A percentile compares a stretch with the other conserved stretches of the same genome.
Evolutionary conservation across 2,888 invertebrate species (phyloP).

Genomic region (Hypselothyrea guttata): DNA sequence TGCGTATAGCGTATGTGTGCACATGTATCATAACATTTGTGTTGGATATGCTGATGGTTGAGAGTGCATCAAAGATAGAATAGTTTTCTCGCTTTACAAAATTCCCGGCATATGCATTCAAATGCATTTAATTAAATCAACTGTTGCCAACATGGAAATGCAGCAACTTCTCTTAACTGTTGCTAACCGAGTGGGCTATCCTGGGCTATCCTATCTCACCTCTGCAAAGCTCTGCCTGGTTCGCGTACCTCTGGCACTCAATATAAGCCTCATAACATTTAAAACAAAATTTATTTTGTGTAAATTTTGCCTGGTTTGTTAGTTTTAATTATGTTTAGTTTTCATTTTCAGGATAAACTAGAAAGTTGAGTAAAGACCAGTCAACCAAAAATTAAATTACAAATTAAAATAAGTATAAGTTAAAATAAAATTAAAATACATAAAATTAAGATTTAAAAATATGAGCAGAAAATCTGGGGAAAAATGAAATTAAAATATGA

Average conservation of each 20-base stretch:
- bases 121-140: slow-evolving; percentile 80
- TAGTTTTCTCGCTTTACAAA: too few relatives aligned
- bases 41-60: slow-evolving; percentile 52
- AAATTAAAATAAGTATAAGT: too few relatives aligned
- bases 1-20: slow-evolving; percentile 6
- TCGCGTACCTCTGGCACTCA: slow-evolving; percentile 7
- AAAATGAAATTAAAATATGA: too few relatives aligned
- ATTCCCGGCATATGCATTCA: slow-evolving; percentile 73
- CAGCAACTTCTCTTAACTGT: slow-evolving; percentile 45
- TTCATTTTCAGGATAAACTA: slow-evolving; percentile 53
- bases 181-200: too few relatives aligned
- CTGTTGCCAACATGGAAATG: slow-evolving; percentile 69
- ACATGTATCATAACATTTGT: slow-evolving; percentile 58
- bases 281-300: slow-evolving; percentile 75
- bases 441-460: too few relatives aligned
- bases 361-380: too few relatives aligned
- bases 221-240: slow-evolving; percentile 7
- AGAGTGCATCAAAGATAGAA: slow-evolving; percentile 7
- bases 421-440: too few relatives aligned
- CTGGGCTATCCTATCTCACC: too few relatives aligned
- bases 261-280: slow-evolving; percentile 69
- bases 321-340: slow-evolving; percentile 77
- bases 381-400: too few relatives aligned
- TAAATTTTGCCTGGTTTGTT: slow-evolving; percentile 77
- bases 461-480: too few relatives aligned